Evolutionary conservation across 2,888 invertebrate genomes (phyloP).

Genomic region (Empis stercorea): DNA sequence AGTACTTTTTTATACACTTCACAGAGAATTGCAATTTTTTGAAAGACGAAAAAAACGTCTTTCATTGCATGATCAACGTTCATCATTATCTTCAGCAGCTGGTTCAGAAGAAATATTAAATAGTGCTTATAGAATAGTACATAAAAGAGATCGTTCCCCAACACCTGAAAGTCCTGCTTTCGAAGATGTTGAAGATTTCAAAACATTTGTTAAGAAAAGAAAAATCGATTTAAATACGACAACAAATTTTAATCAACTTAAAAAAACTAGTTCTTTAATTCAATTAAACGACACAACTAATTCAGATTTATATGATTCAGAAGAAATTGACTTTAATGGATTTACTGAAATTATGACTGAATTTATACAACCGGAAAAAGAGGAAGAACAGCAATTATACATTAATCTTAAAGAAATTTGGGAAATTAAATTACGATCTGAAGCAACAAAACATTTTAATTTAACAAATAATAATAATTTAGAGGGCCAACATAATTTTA

Average conservation of each 20-base stretch:
- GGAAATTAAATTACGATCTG: neutral
- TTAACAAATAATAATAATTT: neutral
- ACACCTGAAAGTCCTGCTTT: slow-evolving; percentile 29
- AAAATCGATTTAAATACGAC: slow-evolving; percentile 18
- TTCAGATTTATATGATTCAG: too few species aligned
- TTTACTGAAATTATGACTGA: neutral
- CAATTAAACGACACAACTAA: too few species aligned
- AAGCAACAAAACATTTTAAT: neutral
- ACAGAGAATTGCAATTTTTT: slow-evolving; percentile 1
- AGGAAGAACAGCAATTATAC: neutral
- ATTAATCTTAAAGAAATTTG: neutral
- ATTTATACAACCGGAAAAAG: neutral
- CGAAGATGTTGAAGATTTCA: slow-evolving; percentile 2
- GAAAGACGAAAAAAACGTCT: slow-evolving; percentile 2
- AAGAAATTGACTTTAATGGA: neutral
- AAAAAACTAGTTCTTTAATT: too few species aligned
- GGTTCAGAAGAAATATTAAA: too few species aligned
- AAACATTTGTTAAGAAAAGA: slow-evolving; percentile 19
- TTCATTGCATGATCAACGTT: neutral
- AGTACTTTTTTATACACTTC: neutral
- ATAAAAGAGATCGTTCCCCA: slow-evolving; percentile 27
- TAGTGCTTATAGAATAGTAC: too few species aligned
- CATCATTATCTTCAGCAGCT: neutral
- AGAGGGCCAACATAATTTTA: too few species aligned
- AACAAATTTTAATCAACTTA: neutral